Conservation (phyloP, 2,113 vertebrate genomes). For the Xenotilapia longispinis region DNA sequence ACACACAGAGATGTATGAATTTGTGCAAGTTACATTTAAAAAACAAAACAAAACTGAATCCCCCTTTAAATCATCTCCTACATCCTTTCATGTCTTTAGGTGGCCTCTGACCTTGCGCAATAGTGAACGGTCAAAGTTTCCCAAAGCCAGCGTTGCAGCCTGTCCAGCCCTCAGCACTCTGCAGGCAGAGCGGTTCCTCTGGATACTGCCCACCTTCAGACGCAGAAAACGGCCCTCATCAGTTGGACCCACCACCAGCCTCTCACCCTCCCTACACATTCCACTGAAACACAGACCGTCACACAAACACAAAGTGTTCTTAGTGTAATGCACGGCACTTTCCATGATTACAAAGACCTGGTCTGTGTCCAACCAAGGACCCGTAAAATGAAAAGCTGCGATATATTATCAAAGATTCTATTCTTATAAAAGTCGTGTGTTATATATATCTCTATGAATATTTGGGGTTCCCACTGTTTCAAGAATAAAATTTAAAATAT, state of each 20-base stretch:
- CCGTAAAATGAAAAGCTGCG: background rate
- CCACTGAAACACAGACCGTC: conserved; percentile 68
- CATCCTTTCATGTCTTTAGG: background rate
- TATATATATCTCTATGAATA: background rate
- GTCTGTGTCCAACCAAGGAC: background rate
- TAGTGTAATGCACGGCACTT: background rate
- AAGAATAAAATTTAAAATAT: background rate
- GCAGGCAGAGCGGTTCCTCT: conserved; percentile 92
- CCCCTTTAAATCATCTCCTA: background rate
- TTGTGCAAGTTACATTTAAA: background rate
- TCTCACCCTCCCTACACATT: conserved; percentile 91
- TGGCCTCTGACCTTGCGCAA: conserved; percentile 91
- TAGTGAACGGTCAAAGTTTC: conserved; percentile 87
- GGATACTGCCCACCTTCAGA: conserved; percentile 91
- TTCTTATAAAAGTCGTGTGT: background rate
- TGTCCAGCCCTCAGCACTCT: conserved; percentile 90
- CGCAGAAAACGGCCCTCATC: conserved; percentile 87
- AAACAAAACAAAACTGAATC: background rate
- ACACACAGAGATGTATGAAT: background rate
- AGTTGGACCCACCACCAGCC: conserved; percentile 90
- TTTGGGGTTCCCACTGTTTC: background rate
- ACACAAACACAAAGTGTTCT: background rate
- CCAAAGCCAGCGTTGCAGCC: conserved; percentile 90
- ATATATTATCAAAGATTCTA: background rate
- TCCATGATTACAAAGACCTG: background rate